Base-by-base conservation (phyloP, 2,113 vertebrate genomes). In the Lagenorhynchus albirostris region DNA sequence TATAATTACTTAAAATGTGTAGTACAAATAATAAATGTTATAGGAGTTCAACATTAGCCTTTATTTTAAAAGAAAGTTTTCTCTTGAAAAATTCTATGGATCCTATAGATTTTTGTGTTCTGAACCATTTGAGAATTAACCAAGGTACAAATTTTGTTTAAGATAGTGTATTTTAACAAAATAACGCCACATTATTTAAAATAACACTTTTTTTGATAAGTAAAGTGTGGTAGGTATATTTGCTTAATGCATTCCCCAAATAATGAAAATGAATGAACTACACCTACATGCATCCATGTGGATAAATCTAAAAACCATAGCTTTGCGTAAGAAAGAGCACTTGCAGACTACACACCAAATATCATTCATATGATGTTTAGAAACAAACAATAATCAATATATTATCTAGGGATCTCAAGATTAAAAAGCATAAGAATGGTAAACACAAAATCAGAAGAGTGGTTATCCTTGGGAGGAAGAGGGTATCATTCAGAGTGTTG, bases 121-220 rank as follows among this genome's bases (percentile, higher is more conserved):
- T 86, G 14, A 92, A 58, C 8, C 76, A 79, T 33, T 86, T 23
- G 77, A 77, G 33, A 90, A 11, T 67, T 26, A 73, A 77, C 9
- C 15, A 38, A 53, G 29, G 41, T 88, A 50, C 26, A 47, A 77
- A 79, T 79, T 94, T 71, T 74, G 21, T 91, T 94, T 84, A 84
- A 96, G 70, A 84, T 70, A 36, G 17, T 76, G 21, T 50, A 80
- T 89, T 91, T 85, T 84, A 91, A 77, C 53, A 91, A 88, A 88
- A 80, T 71, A 58, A 68, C 3, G 41, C 67, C 7, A 79, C 2
- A 55, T 94, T 36, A 90, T 74, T 88, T 94, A 91, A 94, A 84
- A 55, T 36, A 70, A 80, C 9, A 81, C 13, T 58, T 80, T 68
- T 68, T 26, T 33, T 31, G 38, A 47, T 36, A 60, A 70, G n/a